phyloP scores from a whole-genome alignment of 2,888 invertebrate genomes.

The Lamellibrachia satsuma region DNA sequence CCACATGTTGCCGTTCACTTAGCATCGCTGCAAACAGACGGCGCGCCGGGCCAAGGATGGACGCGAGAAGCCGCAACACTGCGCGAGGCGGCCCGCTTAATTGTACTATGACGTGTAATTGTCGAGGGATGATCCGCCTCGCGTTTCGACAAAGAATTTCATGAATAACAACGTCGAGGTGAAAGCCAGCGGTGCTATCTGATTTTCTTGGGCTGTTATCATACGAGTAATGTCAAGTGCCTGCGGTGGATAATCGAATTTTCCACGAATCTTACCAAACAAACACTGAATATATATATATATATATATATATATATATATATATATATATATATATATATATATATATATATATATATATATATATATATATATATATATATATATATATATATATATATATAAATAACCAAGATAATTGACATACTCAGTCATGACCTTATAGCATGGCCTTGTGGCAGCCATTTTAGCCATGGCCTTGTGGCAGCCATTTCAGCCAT shows the following conservation, averaged over 20 bases:
- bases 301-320: not conserved
- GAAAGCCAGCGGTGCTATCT: not conserved
- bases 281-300: not conserved
- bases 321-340: not conserved
- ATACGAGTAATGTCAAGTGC: not conserved
- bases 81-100: not conserved
- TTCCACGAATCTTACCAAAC: not conserved
- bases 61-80: not conserved
- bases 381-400: not conserved
- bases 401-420: no score
- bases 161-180: not conserved
- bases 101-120: not conserved
- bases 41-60: not conserved
- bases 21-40: not conserved
- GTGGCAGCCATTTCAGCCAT: not conserved
- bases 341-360: not conserved
- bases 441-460: not conserved
- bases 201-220: not conserved
- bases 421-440: not conserved
- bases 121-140: not conserved
- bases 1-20: not conserved
- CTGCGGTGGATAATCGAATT: not conserved
- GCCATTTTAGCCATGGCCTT: not conserved
- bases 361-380: not conserved
- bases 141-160: not conserved